A percentile compares a stretch with the other conserved stretches of the same genome.
phyloP scores from a whole-genome alignment of 1,140 invertebrate genomes.

The Polypedilum vanderplanki region DNA sequence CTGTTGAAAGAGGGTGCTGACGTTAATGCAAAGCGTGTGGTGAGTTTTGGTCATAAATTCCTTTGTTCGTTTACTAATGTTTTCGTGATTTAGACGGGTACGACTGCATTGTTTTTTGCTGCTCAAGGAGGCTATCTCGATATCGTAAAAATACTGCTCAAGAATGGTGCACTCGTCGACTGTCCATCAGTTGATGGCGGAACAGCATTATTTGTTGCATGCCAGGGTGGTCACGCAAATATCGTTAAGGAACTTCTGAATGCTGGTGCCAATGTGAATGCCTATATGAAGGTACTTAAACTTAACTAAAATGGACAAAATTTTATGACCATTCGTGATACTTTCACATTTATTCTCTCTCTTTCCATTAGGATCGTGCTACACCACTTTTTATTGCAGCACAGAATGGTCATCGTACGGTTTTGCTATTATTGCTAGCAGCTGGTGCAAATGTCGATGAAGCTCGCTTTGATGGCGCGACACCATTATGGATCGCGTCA shows the following conservation, averaged over 20 bases:
- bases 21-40: slow-evolving; percentile 68
- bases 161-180: slow-evolving; percentile 70
- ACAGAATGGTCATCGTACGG: slow-evolving; percentile 79
- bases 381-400: slow-evolving; percentile 84
- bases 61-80: neutral
- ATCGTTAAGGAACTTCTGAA: slow-evolving; percentile 74
- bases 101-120: slow-evolving; percentile 85
- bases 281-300: slow-evolving; percentile 70
- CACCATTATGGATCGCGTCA: slow-evolving; percentile 85
- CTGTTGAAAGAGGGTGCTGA: slow-evolving; percentile 84
- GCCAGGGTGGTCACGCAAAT: slow-evolving; percentile 83
- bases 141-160: slow-evolving; percentile 66
- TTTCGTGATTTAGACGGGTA: slow-evolving; percentile 55
- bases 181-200: slow-evolving; percentile 81
- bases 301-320: neutral
- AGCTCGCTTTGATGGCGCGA: slow-evolving; percentile 70
- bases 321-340: neutral
- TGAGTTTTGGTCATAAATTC: slow-evolving; percentile 45
- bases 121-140: slow-evolving; percentile 83
- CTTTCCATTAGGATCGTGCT: slow-evolving; percentile 64
- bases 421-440: slow-evolving; percentile 59
- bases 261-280: slow-evolving; percentile 73
- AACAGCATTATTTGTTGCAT: slow-evolving; percentile 83
- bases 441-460: slow-evolving; percentile 64
- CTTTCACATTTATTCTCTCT: slow-evolving; percentile 11